A percentile compares a stretch with the other conserved stretches of the same genome.
phyloP scores from a whole-genome alignment of 2,113 vertebrate species.

The Alouatta palliata region DNA sequence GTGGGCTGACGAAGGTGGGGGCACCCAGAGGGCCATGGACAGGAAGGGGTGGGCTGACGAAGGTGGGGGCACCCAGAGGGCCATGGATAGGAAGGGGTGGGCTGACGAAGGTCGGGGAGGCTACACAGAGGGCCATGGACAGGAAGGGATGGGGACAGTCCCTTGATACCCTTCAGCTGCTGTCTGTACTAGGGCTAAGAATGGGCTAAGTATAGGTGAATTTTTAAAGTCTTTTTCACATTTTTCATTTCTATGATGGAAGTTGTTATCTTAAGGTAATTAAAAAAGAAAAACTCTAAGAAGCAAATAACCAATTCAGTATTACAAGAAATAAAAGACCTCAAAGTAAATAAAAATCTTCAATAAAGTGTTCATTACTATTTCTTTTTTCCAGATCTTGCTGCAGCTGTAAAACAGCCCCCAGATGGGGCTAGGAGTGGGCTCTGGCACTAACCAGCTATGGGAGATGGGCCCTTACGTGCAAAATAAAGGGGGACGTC shows the following conservation, averaged over 20 bases:
- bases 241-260: not conserved
- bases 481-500: fast-evolving
- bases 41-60: no score
- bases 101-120: no score
- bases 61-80: no score
- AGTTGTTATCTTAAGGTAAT: not conserved
- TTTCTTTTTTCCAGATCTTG: not conserved
- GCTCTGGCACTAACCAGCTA: not conserved
- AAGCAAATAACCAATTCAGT: not conserved
- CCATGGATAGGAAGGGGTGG: no score
- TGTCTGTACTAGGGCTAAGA: not conserved
- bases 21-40: no score
- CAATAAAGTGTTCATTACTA: not conserved
- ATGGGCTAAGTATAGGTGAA: not conserved
- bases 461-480: not conserved
- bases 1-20: no score
- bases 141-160: not conserved
- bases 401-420: not conserved
- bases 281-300: not conserved
- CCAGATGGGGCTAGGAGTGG: not conserved
- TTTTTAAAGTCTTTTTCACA: not conserved
- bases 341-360: conserved; percentile 5
- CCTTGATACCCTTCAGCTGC: no score
- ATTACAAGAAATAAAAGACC: conserved; percentile 10
- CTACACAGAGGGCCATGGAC: no score